Percentiles rank a stretch among this genome's conserved stretches.
These are phyloP conservation scores for Oscheius sp. DNA, from an alignment of 2,888 invertebrate species.

Conservation along the genomic window DNA sequence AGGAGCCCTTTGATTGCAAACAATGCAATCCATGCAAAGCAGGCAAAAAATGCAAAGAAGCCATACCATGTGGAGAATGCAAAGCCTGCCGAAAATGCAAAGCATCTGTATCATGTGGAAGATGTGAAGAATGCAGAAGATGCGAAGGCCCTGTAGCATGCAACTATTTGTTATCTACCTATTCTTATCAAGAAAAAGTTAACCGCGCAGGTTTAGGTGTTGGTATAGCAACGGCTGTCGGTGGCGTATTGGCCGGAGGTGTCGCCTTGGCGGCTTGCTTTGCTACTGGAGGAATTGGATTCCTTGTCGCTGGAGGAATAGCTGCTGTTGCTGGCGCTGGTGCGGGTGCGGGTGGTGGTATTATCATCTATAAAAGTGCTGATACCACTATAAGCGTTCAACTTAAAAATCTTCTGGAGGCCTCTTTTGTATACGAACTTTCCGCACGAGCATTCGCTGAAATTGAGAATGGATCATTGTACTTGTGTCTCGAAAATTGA, in stretches of 20 bases:
- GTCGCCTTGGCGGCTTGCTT: background rate
- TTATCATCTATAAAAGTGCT: background rate
- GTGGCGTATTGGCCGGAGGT: background rate
- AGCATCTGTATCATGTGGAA: too few species aligned
- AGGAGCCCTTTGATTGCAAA: too few species aligned
- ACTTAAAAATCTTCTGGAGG: background rate
- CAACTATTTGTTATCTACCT: slow-evolving; percentile 1
- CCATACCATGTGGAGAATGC: too few species aligned
- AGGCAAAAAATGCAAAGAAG: too few species aligned
- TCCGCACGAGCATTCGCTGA: background rate
- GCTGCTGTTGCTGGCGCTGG: background rate
- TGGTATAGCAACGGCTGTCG: background rate
- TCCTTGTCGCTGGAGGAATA: too few species aligned
- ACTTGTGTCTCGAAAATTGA: background rate
- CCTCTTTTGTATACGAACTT: background rate
- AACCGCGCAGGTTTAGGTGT: background rate
- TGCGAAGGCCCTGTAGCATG: slow-evolving; percentile 1
- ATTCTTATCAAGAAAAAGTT: slow-evolving; percentile 3
- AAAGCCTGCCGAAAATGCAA: too few species aligned
- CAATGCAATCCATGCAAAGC: too few species aligned
- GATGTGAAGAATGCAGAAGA: too few species aligned
- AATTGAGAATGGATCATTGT: slow-evolving; percentile 6
- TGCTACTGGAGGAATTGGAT: background rate
- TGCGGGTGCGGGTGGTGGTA: background rate
- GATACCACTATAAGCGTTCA: background rate